Evolutionary conservation across 2,113 vertebrate genomes (phyloP).

Genomic region (Gila orcuttii): DNA sequence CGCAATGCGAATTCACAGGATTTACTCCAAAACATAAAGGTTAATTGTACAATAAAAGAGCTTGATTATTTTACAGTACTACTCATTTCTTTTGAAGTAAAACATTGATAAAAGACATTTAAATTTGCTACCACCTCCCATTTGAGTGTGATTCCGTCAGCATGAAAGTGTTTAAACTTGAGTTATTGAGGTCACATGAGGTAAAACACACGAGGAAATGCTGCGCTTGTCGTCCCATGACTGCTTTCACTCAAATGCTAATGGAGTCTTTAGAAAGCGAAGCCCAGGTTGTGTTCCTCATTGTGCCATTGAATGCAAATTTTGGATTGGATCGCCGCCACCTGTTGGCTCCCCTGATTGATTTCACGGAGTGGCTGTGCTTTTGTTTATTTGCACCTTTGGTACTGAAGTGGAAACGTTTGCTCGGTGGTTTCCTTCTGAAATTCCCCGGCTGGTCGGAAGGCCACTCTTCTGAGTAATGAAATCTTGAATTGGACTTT

Average conservation of each 20-base stretch:
- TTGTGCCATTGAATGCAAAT: slow-evolving; percentile 38
- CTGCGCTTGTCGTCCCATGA: neutral
- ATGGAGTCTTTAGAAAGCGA: slow-evolving; percentile 19
- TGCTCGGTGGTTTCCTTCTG: neutral
- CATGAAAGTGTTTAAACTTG: neutral
- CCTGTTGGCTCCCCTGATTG: slow-evolving; percentile 31
- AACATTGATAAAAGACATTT: neutral
- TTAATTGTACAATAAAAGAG: neutral
- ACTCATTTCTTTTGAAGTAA: neutral
- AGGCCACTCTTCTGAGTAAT: slow-evolving; percentile 23
- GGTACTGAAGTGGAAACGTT: slow-evolving; percentile 14
- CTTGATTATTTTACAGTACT: neutral
- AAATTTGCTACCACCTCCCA: neutral
- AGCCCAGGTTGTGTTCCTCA: slow-evolving; percentile 17
- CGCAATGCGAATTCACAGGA: neutral
- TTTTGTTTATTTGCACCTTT: slow-evolving; percentile 40
- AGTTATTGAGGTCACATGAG: neutral
- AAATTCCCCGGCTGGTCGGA: slow-evolving; percentile 19
- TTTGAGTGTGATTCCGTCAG: neutral
- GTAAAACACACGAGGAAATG: neutral
- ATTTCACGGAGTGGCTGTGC: slow-evolving; percentile 24
- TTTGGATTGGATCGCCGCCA: slow-evolving; percentile 24
- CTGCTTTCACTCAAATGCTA: slow-evolving; percentile 25
- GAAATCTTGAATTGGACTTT: slow-evolving; percentile 31
- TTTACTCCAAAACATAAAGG: neutral